Conservation (phyloP, 2,797 vertebrate species). For the Pygocentrus nattereri region DNA sequence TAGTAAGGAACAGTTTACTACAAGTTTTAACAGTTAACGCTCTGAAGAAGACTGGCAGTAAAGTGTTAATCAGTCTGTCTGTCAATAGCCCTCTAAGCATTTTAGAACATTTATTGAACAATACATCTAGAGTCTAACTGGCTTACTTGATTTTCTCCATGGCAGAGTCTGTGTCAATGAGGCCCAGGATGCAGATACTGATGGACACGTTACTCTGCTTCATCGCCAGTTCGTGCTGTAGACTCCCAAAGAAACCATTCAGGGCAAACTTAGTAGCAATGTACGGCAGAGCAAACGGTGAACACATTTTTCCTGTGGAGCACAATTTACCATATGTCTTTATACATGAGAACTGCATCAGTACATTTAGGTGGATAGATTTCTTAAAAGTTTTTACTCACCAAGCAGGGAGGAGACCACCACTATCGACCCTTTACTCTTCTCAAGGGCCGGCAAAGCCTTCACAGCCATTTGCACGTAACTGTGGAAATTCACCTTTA, state of each 20-base stretch:
- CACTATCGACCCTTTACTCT: constrained; percentile 82
- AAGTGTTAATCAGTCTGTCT: no score
- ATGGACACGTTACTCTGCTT: constrained; percentile 82
- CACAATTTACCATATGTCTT: neutral
- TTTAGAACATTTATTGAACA: no score
- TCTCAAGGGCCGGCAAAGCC: constrained; percentile 81
- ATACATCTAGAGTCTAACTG: no score
- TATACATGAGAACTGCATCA: neutral
- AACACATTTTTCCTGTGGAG: constrained; percentile 79
- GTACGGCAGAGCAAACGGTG: constrained; percentile 82
- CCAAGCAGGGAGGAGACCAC: constrained; percentile 87
- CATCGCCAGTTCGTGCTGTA: constrained; percentile 84
- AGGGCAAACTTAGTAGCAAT: constrained; percentile 85
- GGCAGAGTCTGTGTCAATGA: constrained; percentile 81
- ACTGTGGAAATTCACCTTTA: constrained; percentile 90
- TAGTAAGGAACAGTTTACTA: no score
- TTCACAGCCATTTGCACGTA: constrained; percentile 83
- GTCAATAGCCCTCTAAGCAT: no score
- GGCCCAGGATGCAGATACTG: constrained; percentile 85
- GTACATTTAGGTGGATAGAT: neutral
- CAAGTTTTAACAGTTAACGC: no score
- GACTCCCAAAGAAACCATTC: constrained; percentile 85
- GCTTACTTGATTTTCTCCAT: constrained; percentile 81
- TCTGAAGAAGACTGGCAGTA: no score
- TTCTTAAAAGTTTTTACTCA: constrained; percentile 59